A percentile compares a stretch with the other conserved stretches of the same genome.
Evolutionary conservation across 2,113 vertebrate genomes (phyloP).

Genomic region (Neodontobutis hainanensis): DNA sequence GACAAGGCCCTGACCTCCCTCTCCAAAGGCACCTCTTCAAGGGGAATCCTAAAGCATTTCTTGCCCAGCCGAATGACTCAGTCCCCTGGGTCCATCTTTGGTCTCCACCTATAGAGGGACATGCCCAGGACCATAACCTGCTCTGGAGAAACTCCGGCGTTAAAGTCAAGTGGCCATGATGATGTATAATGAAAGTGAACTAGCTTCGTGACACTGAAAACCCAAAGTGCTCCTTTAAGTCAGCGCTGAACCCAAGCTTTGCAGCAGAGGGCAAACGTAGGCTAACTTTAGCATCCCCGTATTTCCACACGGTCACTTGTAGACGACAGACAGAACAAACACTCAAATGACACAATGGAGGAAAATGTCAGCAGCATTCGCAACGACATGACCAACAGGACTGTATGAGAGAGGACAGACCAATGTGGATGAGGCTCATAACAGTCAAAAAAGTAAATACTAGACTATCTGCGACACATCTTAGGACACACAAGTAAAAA

Average conservation of each 20-base stretch:
- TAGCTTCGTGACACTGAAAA: too few species aligned
- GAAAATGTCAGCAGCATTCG: conserved; percentile 64
- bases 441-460: conserved; percentile 80
- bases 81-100: too few species aligned
- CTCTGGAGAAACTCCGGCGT: too few species aligned
- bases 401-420: conserved; percentile 42
- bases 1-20: too few species aligned
- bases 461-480: conserved; percentile 70
- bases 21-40: too few species aligned
- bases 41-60: too few species aligned
- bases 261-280: not conserved
- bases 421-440: conserved; percentile 64
- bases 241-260: not conserved
- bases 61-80: too few species aligned
- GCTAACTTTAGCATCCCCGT: conserved; percentile 27
- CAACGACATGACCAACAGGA: conserved; percentile 53
- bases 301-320: not conserved
- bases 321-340: not conserved
- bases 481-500: conserved; percentile 79
- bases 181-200: too few species aligned
- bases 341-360: conserved; percentile 13
- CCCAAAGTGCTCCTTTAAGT: too few species aligned
- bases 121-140: too few species aligned
- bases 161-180: too few species aligned
- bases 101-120: too few species aligned